Evolutionary conservation across 2,797 vertebrate species (phyloP), one percentile per base, ranked within the genome.

Genomic region (Glossophaga mutica): DNA sequence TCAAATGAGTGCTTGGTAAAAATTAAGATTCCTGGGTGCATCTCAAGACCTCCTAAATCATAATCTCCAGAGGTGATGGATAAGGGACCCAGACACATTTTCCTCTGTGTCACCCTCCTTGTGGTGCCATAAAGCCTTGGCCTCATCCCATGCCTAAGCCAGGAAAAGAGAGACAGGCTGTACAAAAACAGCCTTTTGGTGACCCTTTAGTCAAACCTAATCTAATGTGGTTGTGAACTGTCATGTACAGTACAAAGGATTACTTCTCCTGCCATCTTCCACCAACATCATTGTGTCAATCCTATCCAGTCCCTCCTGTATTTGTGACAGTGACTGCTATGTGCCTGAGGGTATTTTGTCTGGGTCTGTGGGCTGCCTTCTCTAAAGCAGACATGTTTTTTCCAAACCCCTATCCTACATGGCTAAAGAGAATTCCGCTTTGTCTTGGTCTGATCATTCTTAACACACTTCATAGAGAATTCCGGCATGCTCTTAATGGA

Each of bases 381-480:
- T 87, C 55, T 83, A 57, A 6, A 48, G 22, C 32, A 50, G 68
- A 2, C 10, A n/a, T 57, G 29, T 37, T 44, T 78, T 90, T 85
- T 70, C 74, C 42, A 93, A 78, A 37, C 37, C 9, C 39, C 14
- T n/a, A 19, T 34, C 22, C 50, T 86, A 70, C 22, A 46, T 2
- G 65, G 73, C 59, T 70, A 12, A 90, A 57, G 67, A 88, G 55
- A 37, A 71, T 90, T 96, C 78, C 83, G 68, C 86, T 68, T 37
- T 74, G 14, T 68, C 44, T 71, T 94, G 87, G 67, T 70, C 92
- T 96, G 92, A 82, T 79, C 44, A 42, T 48, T 91, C 94, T 94
- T 92, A 92, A 83, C 85, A 68, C 42, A 62, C 16, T 77, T 83
- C 88, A 68, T 10, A 90, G 88, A 94, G 93, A 94, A 91, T 77